A percentile compares a stretch with the other conserved stretches of the same genome.
Conservation (phyloP, 2,113 vertebrate genomes). For the Malurus elegans region DNA sequence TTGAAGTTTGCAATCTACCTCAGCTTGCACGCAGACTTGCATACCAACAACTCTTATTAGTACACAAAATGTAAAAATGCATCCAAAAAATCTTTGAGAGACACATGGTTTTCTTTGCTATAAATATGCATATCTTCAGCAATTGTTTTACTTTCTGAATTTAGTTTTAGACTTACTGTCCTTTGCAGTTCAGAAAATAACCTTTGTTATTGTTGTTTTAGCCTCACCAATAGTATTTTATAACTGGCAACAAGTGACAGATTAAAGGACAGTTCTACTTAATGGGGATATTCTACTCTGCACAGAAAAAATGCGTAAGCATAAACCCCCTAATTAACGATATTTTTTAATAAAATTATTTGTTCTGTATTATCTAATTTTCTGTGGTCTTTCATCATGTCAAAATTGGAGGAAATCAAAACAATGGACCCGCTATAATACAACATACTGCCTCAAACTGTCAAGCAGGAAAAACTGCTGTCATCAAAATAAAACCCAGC, state of each 20-base stretch:
- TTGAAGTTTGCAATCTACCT: neutral
- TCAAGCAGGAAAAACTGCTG: neutral
- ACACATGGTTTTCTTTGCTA: neutral
- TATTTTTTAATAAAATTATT: neutral
- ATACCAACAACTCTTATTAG: neutral
- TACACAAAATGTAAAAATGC: neutral
- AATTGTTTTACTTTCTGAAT: neutral
- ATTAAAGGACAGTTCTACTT: neutral
- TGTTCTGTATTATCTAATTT: neutral
- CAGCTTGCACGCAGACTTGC: neutral
- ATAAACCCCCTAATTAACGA: neutral
- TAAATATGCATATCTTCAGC: neutral
- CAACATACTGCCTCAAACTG: neutral
- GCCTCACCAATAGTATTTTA: neutral
- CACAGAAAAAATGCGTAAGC: neutral
- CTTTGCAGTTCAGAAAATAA: neutral
- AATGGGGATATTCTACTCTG: neutral
- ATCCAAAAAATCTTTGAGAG: neutral
- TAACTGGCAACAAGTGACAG: neutral
- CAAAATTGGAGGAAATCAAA: neutral
- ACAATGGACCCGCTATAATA: neutral
- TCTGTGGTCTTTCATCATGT: neutral
- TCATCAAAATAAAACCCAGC: neutral
- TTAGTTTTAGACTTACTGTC: neutral
- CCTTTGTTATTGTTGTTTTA: neutral